Evolutionary conservation across 2,797 vertebrate species (phyloP).

Genomic region (Schizothorax lantsangensis): DNA sequence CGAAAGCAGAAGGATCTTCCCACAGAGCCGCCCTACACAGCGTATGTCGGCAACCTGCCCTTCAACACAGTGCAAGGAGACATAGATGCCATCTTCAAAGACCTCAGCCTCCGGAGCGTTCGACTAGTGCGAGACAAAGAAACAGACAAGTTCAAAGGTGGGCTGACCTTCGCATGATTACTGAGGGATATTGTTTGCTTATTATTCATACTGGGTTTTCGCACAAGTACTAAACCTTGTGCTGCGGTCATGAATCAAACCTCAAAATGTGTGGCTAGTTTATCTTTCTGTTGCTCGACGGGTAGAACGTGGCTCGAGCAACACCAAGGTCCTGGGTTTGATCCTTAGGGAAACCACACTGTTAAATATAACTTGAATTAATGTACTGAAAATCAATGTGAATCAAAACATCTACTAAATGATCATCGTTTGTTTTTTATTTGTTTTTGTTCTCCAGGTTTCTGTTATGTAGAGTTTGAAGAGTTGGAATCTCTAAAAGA

Average conservation of each 20-base stretch:
- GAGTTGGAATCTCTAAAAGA: slow-evolving; percentile 97
- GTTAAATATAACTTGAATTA: not conserved
- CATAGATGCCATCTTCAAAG: slow-evolving; percentile 98
- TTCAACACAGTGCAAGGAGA: slow-evolving; percentile 98
- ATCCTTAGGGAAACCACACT: not conserved
- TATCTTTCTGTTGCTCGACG: not conserved
- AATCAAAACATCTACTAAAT: not conserved
- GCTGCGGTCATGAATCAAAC: no score
- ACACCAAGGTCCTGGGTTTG: not conserved
- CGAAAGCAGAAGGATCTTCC: slow-evolving; percentile 96
- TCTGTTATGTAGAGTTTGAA: slow-evolving; percentile 99
- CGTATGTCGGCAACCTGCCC: slow-evolving; percentile 95
- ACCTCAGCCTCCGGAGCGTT: slow-evolving; percentile 91
- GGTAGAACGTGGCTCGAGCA: not conserved
- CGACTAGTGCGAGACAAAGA: slow-evolving; percentile 98
- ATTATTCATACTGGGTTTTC: not conserved
- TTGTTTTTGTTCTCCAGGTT: slow-evolving; percentile 79
- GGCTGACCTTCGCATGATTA: not conserved
- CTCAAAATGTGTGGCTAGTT: not conserved
- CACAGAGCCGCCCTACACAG: slow-evolving; percentile 95
- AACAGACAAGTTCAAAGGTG: slow-evolving; percentile 99
- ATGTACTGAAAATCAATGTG: not conserved
- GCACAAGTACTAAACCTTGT: not conserved
- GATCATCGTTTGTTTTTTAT: not conserved
- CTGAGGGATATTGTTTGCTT: not conserved